Conservation (phyloP, 2,888 invertebrate species). For the Cataglyphis rosenhaueri region DNA sequence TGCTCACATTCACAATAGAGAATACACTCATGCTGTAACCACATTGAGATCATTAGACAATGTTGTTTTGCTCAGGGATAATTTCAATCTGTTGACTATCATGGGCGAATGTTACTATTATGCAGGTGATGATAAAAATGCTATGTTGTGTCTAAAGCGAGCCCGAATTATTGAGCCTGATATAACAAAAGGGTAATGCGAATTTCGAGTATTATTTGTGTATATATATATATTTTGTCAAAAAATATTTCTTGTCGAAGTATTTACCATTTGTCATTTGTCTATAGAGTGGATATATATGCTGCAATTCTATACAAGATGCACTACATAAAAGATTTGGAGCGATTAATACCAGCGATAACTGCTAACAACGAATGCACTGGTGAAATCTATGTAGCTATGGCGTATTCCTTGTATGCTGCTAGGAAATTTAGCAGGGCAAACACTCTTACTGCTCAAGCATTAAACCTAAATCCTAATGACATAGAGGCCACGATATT, state of each 20-base stretch:
- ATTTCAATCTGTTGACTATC: constrained; percentile 89
- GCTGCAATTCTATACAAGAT: constrained; percentile 88
- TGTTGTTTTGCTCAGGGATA: constrained; percentile 89
- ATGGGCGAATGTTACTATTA: constrained; percentile 91
- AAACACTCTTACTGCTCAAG: constrained; percentile 91
- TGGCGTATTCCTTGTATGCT: constrained; percentile 90
- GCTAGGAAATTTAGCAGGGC: constrained; percentile 89
- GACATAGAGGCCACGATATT: constrained; percentile 91
- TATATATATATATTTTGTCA: neutral
- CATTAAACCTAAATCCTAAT: constrained; percentile 88
- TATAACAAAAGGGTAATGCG: constrained; percentile 80
- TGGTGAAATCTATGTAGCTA: constrained; percentile 91
- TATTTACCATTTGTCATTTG: constrained; percentile 10
- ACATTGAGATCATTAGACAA: constrained; percentile 90
- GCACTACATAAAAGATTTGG: constrained; percentile 88
- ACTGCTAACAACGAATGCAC: constrained; percentile 86
- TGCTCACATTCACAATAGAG: constrained; percentile 89
- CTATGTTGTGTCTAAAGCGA: constrained; percentile 87
- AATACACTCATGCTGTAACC: constrained; percentile 89
- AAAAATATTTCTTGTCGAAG: neutral
- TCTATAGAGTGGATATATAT: constrained; percentile 88
- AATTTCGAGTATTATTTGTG: neutral
- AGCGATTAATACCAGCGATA: constrained; percentile 87
- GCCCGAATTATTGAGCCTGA: constrained; percentile 83
- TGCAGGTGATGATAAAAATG: constrained; percentile 90